Conservation (phyloP, 2,113 vertebrate genomes). For the Ploceus nigricollis region DNA sequence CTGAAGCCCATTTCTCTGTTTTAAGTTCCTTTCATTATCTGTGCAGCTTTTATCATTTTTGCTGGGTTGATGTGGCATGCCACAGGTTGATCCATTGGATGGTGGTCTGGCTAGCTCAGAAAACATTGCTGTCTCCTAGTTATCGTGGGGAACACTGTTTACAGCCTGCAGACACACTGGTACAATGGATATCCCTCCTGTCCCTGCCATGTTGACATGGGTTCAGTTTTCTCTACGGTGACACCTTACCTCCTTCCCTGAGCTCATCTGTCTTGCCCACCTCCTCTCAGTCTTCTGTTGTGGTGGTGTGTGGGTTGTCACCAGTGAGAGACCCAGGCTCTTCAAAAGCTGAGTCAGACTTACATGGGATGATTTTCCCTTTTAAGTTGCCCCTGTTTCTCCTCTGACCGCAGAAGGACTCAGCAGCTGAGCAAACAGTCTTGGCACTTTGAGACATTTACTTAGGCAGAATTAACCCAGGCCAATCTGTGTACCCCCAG, state of each 20-base stretch:
- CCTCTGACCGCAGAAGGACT: not conserved
- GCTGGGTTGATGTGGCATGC: not conserved
- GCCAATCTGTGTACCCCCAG: not conserved
- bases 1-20: not conserved
- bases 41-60: not conserved
- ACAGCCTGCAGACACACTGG: not conserved
- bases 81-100: not conserved
- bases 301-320: not conserved
- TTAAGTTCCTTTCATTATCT: not conserved
- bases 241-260: not conserved
- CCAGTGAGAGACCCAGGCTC: not conserved
- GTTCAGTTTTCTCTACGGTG: not conserved
- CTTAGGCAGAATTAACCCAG: not conserved
- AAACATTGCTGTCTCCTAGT: not conserved
- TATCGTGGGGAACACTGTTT: not conserved
- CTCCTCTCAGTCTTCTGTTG: not conserved
- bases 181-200: not conserved
- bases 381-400: not conserved
- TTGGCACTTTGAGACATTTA: not conserved
- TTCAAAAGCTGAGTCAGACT: not conserved
- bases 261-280: not conserved
- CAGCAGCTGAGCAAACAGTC: not conserved
- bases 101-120: not conserved
- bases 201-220: not conserved
- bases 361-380: not conserved